Conservation (phyloP, 30 jellyfish, hydroid and myxozoan genomes). For the Cassiopea xamachana region DNA sequence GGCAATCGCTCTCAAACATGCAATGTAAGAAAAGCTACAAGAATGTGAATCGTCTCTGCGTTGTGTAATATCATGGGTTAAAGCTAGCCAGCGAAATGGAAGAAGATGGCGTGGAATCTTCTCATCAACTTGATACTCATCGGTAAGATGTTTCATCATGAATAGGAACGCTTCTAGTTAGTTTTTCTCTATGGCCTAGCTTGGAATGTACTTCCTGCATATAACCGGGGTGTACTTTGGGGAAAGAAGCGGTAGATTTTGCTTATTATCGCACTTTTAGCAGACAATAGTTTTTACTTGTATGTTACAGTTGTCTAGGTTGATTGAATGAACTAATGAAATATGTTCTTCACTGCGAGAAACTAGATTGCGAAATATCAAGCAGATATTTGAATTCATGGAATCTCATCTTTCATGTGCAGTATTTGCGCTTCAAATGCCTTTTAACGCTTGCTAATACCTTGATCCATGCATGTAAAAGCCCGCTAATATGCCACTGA, state of each 20-base stretch:
- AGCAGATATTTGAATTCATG: slow-evolving; percentile 2
- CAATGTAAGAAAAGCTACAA: not conserved
- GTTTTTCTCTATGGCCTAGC: not conserved
- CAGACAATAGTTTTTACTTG: not conserved
- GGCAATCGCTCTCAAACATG: slow-evolving; percentile 4
- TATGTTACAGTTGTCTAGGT: too few species aligned
- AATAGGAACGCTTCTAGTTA: not conserved
- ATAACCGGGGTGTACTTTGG: not conserved
- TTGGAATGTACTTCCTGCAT: not conserved
- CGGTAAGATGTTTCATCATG: slow-evolving; percentile 17
- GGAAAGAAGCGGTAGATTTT: not conserved
- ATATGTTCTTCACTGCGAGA: too few species aligned
- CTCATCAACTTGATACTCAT: slow-evolving; percentile 11
- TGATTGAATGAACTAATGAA: too few species aligned
- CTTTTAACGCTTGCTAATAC: slow-evolving; percentile 41
- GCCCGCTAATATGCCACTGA: slow-evolving; percentile 5
- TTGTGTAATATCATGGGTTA: not conserved
- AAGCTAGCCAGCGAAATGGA: slow-evolving; percentile 34
- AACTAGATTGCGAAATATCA: slow-evolving; percentile 14
- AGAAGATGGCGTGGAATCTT: slow-evolving; percentile 30
- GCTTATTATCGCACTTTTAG: not conserved
- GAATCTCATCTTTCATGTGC: slow-evolving; percentile 45
- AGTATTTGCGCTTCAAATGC: slow-evolving; percentile 43
- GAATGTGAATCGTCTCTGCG: slow-evolving; percentile 17
- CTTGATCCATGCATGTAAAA: slow-evolving; percentile 41